Evolutionary conservation across 2,888 invertebrate species (phyloP).

Genomic region (Tetranychus truncatus): DNA sequence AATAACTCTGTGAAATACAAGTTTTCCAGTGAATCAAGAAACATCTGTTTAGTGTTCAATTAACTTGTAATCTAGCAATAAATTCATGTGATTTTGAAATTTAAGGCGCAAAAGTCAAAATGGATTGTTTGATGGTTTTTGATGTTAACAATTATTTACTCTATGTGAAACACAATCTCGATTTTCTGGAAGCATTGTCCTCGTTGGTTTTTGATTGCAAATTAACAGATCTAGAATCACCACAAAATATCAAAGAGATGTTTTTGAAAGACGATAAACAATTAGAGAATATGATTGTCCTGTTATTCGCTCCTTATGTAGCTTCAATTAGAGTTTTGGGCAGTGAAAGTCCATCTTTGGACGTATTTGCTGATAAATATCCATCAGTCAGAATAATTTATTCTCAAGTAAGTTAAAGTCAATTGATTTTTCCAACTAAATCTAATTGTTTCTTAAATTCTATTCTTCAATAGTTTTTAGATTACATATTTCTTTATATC

Average conservation of each 20-base stretch:
- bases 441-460: neutral
- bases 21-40: too few relatives aligned
- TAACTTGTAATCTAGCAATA: too few relatives aligned
- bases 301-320: constrained; percentile 12
- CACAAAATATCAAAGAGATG: neutral
- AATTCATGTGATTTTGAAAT: neutral
- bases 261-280: neutral
- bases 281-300: constrained; percentile 11
- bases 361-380: neutral
- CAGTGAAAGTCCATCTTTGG: constrained; percentile 3
- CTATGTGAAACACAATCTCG: neutral
- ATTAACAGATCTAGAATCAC: neutral
- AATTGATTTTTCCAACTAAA: neutral
- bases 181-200: neutral
- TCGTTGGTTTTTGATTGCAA: neutral
- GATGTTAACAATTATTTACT: constrained; percentile 9
- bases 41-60: too few relatives aligned
- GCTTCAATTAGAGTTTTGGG: constrained; percentile 10
- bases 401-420: neutral
- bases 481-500: constrained; percentile 10
- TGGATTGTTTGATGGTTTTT: constrained; percentile 7
- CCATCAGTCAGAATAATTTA: neutral
- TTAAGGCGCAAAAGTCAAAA: neutral
- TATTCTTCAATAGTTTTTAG: constrained; percentile 6
- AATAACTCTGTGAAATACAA: too few relatives aligned